Percentiles rank a stretch among this genome's conserved stretches.
These are phyloP conservation scores for Pelagia noctiluca DNA, from an alignment of 30 jellyfish, hydroid and myxozoan species.

Conservation along the genomic window DNA sequence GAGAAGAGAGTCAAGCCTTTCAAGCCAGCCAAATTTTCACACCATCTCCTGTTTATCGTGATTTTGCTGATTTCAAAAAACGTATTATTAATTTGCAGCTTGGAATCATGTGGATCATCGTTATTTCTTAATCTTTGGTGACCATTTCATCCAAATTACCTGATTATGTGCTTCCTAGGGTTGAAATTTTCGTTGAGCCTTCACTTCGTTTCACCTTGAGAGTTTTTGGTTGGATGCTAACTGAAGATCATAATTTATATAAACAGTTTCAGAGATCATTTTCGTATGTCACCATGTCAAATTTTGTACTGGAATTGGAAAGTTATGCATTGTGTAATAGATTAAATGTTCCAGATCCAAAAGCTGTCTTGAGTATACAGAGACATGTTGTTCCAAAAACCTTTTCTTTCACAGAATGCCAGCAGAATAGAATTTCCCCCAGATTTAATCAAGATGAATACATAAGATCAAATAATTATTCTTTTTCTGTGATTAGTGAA, in stretches of 20 bases:
- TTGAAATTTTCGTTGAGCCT: constrained; percentile 8
- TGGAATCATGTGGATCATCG: constrained; percentile 26
- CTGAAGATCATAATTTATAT: neutral
- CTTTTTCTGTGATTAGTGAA: neutral
- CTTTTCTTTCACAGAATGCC: neutral
- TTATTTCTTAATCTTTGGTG: neutral
- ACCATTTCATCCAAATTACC: constrained; percentile 3
- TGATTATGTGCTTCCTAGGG: neutral
- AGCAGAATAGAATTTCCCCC: neutral
- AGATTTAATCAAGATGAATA: constrained; percentile 10
- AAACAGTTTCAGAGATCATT: neutral
- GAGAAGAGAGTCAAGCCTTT: constrained; percentile 21
- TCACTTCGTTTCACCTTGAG: neutral
- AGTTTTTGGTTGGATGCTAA: constrained; percentile 32
- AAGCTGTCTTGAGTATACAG: neutral
- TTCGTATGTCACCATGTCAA: neutral
- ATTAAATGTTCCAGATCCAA: neutral
- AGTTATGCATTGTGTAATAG: neutral
- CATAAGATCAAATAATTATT: neutral
- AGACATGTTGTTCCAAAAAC: constrained; percentile 12
- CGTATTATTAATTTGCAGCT: constrained; percentile 31
- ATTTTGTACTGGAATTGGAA: neutral
- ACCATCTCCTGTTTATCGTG: neutral
- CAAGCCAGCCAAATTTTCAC: neutral
- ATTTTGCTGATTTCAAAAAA: constrained; percentile 27